Evolutionary conservation across 2,888 invertebrate species (phyloP).

Genomic region (Steinernema scapterisci): DNA sequence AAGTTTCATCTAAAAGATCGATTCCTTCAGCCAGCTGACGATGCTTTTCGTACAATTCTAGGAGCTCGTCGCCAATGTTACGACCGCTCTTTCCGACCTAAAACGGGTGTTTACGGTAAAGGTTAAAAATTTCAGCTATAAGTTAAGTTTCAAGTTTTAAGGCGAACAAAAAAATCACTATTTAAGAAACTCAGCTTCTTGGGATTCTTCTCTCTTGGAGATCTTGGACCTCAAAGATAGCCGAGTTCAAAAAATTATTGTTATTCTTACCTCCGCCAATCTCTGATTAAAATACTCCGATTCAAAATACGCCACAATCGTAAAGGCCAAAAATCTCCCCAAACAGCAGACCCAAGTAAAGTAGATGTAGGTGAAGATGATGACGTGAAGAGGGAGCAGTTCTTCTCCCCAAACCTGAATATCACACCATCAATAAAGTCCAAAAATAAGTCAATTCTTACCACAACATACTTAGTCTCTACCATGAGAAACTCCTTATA

Average conservation of each 20-base stretch:
- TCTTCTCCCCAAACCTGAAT: background rate
- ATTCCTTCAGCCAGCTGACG: constrained; percentile 36
- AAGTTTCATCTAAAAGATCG: constrained; percentile 36
- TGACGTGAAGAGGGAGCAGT: background rate
- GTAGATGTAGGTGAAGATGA: background rate
- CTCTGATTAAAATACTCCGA: background rate
- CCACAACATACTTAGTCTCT: no score
- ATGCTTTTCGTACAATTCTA: constrained; percentile 38
- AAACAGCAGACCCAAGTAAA: constrained; percentile 15
- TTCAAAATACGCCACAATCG: background rate
- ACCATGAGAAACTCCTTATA: no score
- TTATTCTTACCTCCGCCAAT: background rate
- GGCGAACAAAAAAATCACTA: constrained; percentile 21
- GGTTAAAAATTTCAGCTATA: no score
- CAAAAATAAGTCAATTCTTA: background rate
- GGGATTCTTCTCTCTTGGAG: no score
- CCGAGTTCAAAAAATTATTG: no score
- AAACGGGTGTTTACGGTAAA: background rate
- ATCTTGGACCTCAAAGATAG: no score
- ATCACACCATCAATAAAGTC: background rate
- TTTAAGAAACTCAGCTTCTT: constrained; percentile 32
- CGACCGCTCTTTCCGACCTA: constrained; percentile 36
- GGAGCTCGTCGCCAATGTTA: constrained; percentile 33
- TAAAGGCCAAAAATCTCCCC: background rate
- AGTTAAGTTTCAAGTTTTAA: no score